Evolutionary conservation across 1,140 invertebrate genomes (phyloP).

Genomic region (Eulimnadia texana): DNA sequence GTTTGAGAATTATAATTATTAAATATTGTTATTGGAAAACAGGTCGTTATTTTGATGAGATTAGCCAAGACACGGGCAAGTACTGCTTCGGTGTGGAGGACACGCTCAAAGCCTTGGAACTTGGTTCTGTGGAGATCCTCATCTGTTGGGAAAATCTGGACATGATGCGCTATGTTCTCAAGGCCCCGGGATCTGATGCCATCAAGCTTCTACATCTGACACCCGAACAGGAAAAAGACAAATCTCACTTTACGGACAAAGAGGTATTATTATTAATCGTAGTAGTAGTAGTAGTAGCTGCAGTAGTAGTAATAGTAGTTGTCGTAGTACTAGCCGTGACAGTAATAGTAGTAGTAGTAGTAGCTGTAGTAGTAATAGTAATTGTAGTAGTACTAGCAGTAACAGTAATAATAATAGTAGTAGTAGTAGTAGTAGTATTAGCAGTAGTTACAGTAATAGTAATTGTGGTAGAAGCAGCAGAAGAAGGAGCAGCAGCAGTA

Average conservation of each 20-base stretch:
- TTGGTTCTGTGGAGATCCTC: slow-evolving; percentile 93
- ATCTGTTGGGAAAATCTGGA: slow-evolving; percentile 99
- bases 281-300: neutral
- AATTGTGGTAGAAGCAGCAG: too few species aligned
- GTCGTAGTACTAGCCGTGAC: too few species aligned
- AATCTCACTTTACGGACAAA: slow-evolving; percentile 96
- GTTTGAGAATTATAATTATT: too few species aligned
- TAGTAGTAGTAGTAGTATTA: slow-evolving; percentile 14
- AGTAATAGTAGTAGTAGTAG: too few species aligned
- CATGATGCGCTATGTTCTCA: slow-evolving; percentile 90
- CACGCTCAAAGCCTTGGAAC: slow-evolving; percentile 86
- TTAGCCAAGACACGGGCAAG: slow-evolving; percentile 96
- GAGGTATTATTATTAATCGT: too few species aligned
- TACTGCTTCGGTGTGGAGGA: slow-evolving; percentile 99
- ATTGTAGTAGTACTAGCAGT: neutral
- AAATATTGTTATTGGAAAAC: slow-evolving; percentile 21
- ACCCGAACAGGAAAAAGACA: slow-evolving; percentile 96
- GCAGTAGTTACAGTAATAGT: too few species aligned
- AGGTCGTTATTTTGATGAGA: slow-evolving; percentile 95
- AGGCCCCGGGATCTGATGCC: slow-evolving; percentile 51
- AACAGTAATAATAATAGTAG: neutral
- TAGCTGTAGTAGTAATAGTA: neutral
- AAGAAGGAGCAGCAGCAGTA: too few species aligned
- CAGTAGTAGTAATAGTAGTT: neutral
- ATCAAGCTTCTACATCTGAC: slow-evolving; percentile 69